Conservation (phyloP, 1,140 invertebrate genomes). For the Drosophila nannoptera region DNA sequence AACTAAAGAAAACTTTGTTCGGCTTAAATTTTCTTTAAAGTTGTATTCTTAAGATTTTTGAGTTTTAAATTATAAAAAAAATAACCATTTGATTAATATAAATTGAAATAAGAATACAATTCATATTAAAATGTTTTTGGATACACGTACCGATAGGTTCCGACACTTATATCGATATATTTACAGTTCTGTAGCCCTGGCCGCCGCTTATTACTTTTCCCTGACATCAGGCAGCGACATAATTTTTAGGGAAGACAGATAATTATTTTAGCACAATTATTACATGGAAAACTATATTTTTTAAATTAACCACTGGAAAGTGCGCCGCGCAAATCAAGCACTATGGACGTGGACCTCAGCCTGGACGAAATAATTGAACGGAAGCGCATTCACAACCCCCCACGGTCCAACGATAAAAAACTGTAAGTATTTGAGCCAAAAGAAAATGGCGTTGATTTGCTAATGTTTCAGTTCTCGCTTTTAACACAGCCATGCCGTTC, state of each 20-base stretch:
- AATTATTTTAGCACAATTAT: not conserved
- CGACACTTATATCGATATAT: not conserved
- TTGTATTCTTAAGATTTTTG: too few relatives aligned
- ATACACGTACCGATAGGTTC: not conserved
- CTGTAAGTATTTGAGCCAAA: constrained; percentile 47
- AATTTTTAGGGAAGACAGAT: constrained; percentile 1
- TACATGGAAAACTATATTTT: constrained; percentile 10
- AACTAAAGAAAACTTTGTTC: too few relatives aligned
- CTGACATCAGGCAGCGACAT: not conserved
- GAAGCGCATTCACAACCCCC: constrained; percentile 39
- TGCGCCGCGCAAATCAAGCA: constrained; percentile 3
- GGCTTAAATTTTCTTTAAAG: too few relatives aligned
- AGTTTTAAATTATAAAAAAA: not conserved
- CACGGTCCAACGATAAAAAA: constrained; percentile 42
- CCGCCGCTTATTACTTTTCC: not conserved
- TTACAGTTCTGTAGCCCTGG: not conserved
- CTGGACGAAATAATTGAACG: constrained; percentile 65
- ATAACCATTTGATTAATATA: not conserved
- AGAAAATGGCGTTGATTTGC: constrained; percentile 57
- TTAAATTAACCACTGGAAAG: constrained; percentile 2
- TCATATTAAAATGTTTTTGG: too few relatives aligned
- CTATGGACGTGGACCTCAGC: constrained; percentile 56
- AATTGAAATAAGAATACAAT: not conserved
- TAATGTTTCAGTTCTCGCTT: not conserved
- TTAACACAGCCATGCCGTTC: constrained; percentile 7